Evolutionary conservation across 2,797 vertebrate species (phyloP).

Genomic region (Pseudotriccus pelzelni): DNA sequence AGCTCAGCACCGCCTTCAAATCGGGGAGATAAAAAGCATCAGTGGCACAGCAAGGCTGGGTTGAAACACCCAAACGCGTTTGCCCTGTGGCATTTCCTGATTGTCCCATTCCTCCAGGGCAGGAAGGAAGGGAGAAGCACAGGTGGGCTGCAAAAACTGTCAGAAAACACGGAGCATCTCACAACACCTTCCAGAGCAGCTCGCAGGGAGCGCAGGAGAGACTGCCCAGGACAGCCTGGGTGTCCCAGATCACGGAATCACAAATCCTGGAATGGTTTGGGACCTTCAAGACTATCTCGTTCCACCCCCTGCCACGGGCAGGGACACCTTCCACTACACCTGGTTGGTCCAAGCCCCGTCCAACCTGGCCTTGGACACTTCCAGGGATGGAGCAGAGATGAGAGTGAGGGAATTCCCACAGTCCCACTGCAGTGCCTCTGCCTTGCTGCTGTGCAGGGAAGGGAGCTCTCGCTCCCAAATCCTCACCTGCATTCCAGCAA

Average conservation of each 20-base stretch:
- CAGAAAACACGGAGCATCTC: not conserved
- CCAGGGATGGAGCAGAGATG: not conserved
- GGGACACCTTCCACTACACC: not conserved
- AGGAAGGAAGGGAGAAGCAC: not conserved
- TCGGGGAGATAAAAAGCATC: constrained; percentile 32
- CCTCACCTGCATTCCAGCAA: not conserved
- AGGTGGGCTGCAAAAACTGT: not conserved
- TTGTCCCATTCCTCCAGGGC: not conserved
- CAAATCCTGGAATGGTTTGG: not conserved
- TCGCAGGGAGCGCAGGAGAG: not conserved
- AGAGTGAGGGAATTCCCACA: not conserved
- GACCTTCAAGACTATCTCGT: not conserved
- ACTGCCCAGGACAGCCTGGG: not conserved
- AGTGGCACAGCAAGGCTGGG: not conserved
- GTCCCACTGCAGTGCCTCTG: not conserved
- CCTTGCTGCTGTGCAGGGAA: not conserved
- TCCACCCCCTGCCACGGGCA: not conserved
- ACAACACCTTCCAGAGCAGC: not conserved
- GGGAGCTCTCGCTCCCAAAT: not conserved
- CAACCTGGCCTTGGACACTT: not conserved
- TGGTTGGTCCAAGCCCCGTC: not conserved
- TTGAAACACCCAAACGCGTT: fast-evolving
- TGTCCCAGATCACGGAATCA: not conserved
- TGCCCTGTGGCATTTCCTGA: not conserved
- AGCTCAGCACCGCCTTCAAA: constrained; percentile 55